Base-by-base conservation (phyloP, 2,797 vertebrate species). In the Chaetodon trifasciatus region DNA sequence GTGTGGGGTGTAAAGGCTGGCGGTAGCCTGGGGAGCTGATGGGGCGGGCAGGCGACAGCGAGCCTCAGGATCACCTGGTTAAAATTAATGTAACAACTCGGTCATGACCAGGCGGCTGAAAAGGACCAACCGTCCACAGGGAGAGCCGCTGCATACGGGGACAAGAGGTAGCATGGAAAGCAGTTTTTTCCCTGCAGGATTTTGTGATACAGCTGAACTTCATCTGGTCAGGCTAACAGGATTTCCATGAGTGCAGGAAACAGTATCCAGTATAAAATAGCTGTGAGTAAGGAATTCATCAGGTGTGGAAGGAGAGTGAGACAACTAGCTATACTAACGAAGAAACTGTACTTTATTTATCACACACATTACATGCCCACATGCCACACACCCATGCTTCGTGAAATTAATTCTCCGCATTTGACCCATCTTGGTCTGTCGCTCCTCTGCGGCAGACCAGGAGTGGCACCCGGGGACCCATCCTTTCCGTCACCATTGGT, bases 61-160 rank as follows among this genome's bases (percentile, higher is more conserved):
- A 74, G 78, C 61, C 63, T 83, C 47, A 42, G 49, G 23, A 81
- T 88, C 74, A 82, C 77, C 80, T 80, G 80, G 78, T 85, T 86
- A 75, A 91, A 91, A 91, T 83, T 62, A 88, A 83, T 78, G 85
- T 89, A 83, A 88, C 82, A 82, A 37, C 78, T 90, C 85, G 81
- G 83, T 87, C 77, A 74, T 67, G 78, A 76, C 42, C 28, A 69
- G 12, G 49, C 60, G 63, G 79, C 81, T 79, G 68, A 82, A 81
- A 13, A 16, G 42, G 17, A 77, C 39, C 63, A 66, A 50, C 42
- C n/a, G 64, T 79, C 77, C 8, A 6, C 5, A 35, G 79, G 52
- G 85, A 88, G 64, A 42, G 67, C 47, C 6, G 57, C n/a, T 46
- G 65, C 46, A 49, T 75, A 28, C 61, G 65, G 78, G 63, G 60